These are phyloP conservation scores for Periparus ater DNA, from an alignment of 2,797 vertebrate species.

Conservation along the genomic window DNA sequence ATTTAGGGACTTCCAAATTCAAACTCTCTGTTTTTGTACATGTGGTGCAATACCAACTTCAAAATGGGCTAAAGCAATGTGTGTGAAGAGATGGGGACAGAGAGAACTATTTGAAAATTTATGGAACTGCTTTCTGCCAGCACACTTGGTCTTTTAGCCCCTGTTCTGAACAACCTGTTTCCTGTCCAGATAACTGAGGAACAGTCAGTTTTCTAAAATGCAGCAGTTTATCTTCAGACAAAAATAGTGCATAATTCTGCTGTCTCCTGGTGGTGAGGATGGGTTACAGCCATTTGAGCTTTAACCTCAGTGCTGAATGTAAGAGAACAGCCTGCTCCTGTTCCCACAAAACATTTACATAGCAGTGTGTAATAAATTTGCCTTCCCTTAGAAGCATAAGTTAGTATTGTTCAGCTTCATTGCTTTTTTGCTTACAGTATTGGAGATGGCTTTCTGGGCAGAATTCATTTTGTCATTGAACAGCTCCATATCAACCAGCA, in stretches of 20 bases:
- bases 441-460: not conserved
- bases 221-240: not conserved
- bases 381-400: not conserved
- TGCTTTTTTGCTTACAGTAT: not conserved
- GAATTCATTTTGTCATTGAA: not conserved
- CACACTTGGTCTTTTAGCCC: not conserved
- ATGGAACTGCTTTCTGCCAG: not conserved
- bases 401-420: not conserved
- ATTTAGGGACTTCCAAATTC: not conserved
- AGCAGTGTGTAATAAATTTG: not conserved
- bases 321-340: not conserved
- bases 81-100: not conserved
- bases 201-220: not conserved
- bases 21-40: not conserved
- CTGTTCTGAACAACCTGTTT: not conserved
- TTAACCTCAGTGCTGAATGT: not conserved
- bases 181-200: not conserved
- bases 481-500: not conserved
- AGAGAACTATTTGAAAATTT: not conserved
- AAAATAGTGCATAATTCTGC: not conserved
- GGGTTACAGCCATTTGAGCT: not conserved
- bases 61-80: not conserved
- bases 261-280: not conserved
- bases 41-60: not conserved
- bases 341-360: not conserved